These are phyloP conservation scores for Phania funesta DNA, from an alignment of 2,888 invertebrate genomes.

Conservation along the genomic window DNA sequence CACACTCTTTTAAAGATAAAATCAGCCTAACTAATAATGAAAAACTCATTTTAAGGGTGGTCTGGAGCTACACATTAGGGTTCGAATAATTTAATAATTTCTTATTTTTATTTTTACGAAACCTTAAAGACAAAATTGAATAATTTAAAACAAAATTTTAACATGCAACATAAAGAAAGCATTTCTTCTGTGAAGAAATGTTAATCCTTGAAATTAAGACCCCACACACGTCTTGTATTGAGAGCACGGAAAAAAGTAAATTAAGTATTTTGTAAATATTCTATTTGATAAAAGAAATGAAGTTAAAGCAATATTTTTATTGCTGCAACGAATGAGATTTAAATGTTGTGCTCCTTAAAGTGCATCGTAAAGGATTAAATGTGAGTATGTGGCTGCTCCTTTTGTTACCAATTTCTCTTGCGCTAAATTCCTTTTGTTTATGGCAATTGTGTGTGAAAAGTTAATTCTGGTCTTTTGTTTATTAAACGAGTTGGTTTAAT, in stretches of 20 bases:
- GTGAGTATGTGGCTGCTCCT: background rate
- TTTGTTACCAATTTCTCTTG: slow-evolving; percentile 41
- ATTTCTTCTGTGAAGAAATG: background rate
- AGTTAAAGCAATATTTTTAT: slow-evolving; percentile 40
- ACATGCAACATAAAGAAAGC: slow-evolving; percentile 15
- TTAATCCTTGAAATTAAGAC: slow-evolving; percentile 48
- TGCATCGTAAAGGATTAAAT: slow-evolving; percentile 57
- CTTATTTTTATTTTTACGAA: background rate
- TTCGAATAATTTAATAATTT: background rate
- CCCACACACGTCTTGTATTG: slow-evolving; percentile 62
- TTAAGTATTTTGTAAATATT: background rate
- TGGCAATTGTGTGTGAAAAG: slow-evolving; percentile 63
- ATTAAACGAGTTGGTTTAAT: slow-evolving; percentile 27
- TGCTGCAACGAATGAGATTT: slow-evolving; percentile 62
- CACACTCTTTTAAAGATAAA: slow-evolving; percentile 56
- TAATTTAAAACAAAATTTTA: background rate
- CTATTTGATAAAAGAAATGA: background rate
- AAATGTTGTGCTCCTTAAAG: slow-evolving; percentile 31
- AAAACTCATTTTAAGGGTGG: slow-evolving; percentile 42
- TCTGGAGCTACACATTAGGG: slow-evolving; percentile 12
- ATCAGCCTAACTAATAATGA: slow-evolving; percentile 29
- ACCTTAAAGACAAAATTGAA: background rate
- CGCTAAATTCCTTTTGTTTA: slow-evolving; percentile 57
- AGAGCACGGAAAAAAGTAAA: slow-evolving; percentile 9
- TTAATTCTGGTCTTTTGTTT: slow-evolving; percentile 43